Conservation (phyloP, 2,888 invertebrate genomes). For the Rhodophaea formosa region DNA sequence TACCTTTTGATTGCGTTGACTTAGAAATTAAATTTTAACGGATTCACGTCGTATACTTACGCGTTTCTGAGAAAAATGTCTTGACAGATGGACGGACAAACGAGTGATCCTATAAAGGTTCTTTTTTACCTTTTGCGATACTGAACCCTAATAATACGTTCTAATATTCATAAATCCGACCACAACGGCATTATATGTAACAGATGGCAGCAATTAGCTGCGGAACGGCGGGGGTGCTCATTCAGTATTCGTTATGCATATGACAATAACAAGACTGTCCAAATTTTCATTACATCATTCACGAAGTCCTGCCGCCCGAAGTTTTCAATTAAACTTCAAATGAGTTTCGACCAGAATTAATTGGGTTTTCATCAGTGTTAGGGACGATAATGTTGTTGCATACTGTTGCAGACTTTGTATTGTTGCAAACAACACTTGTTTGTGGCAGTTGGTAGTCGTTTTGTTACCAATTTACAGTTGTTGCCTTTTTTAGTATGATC, state of each 20-base stretch:
- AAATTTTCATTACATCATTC: slow-evolving; percentile 76
- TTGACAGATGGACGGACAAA: no score
- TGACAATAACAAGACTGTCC: slow-evolving; percentile 71
- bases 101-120: slow-evolving; percentile 31
- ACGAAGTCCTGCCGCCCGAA: slow-evolving; percentile 61
- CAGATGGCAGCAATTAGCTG: slow-evolving; percentile 60
- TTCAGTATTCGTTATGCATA: slow-evolving; percentile 69
- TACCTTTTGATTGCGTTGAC: no score
- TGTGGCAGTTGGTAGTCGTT: slow-evolving; percentile 48
- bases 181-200: slow-evolving; percentile 41
- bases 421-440: slow-evolving; percentile 70
- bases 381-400: slow-evolving; percentile 76
- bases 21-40: no score
- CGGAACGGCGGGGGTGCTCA: slow-evolving; percentile 58
- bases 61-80: no score
- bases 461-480: slow-evolving; percentile 23
- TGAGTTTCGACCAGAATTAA: slow-evolving; percentile 78
- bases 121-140: no score
- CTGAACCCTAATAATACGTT: no score
- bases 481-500: no score
- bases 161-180: slow-evolving; percentile 56
- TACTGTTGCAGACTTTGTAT: slow-evolving; percentile 53
- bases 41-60: no score
- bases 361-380: slow-evolving; percentile 78
- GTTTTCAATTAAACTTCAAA: slow-evolving; percentile 80